These are phyloP conservation scores for Trematocara macrostoma DNA, from an alignment of 2,113 vertebrate species.

Conservation along the genomic window DNA sequence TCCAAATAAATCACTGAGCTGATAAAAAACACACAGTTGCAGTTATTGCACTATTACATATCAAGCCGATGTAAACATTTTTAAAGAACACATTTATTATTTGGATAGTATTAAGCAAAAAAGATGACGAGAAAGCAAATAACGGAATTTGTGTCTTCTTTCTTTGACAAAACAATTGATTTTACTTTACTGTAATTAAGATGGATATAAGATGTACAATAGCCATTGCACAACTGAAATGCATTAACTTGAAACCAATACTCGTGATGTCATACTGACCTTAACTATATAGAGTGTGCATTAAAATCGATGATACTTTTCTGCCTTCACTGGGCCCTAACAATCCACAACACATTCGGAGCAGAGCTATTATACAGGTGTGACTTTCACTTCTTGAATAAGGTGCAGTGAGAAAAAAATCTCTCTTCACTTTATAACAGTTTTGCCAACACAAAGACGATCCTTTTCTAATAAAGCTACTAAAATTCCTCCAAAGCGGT, in stretches of 20 bases:
- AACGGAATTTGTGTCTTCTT: rapidly evolving
- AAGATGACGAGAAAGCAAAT: background rate
- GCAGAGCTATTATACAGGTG: background rate
- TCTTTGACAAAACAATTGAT: background rate
- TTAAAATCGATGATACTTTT: background rate
- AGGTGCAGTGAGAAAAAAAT: background rate
- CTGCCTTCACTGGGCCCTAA: background rate
- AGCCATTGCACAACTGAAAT: background rate
- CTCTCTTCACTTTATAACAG: background rate
- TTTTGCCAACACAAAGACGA: background rate
- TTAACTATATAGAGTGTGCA: background rate
- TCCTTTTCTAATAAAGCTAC: background rate
- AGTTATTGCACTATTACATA: background rate
- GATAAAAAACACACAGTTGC: background rate
- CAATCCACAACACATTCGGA: background rate
- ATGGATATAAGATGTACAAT: background rate
- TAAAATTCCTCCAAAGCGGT: background rate
- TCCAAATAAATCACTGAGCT: background rate
- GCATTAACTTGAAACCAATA: background rate
- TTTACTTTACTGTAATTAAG: background rate
- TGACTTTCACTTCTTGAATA: background rate
- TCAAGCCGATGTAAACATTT: background rate
- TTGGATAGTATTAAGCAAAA: background rate
- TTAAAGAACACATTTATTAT: background rate
- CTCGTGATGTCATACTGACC: background rate